A percentile compares a stretch with the other conserved stretches of the same genome.
Evolutionary conservation across 2,888 invertebrate species (phyloP).

Genomic region (Drosophila multiciliata): DNA sequence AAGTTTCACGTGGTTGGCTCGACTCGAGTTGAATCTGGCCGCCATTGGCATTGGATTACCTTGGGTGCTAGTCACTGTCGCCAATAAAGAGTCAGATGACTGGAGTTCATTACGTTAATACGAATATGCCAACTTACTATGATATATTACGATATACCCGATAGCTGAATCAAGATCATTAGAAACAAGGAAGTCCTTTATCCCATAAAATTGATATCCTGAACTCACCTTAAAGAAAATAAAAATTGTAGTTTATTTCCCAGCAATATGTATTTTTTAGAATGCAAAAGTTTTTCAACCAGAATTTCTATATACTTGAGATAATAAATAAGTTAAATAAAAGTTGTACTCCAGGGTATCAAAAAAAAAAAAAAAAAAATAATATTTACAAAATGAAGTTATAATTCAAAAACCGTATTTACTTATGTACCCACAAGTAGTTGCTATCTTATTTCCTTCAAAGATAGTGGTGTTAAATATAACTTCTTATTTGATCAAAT

Average conservation of each 20-base stretch:
- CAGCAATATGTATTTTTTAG: not conserved
- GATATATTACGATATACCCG: not conserved
- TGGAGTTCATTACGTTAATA: not conserved
- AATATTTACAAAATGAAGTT: not conserved
- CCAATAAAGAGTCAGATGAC: not conserved
- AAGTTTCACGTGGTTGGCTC: conserved; percentile 27
- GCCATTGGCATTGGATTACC: conserved; percentile 22
- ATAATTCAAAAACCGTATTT: not conserved
- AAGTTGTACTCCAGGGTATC: too few relatives aligned
- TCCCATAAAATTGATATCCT: not conserved
- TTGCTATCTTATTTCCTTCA: not conserved
- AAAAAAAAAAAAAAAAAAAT: not conserved
- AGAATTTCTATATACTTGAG: not conserved
- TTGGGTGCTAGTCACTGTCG: conserved; percentile 7
- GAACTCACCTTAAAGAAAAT: not conserved
- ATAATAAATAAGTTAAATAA: not conserved
- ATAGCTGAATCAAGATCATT: not conserved
- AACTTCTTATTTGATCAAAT: conserved; percentile 7
- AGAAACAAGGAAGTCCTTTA: not conserved
- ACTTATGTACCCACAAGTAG: not conserved
- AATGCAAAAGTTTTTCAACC: too few relatives aligned
- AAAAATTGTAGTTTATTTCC: not conserved
- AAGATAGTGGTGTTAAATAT: not conserved
- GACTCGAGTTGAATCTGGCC: conserved; percentile 1
- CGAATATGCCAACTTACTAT: not conserved